Base-by-base conservation (phyloP, 2,797 vertebrate species). In the Gadopsis bispinosus region DNA sequence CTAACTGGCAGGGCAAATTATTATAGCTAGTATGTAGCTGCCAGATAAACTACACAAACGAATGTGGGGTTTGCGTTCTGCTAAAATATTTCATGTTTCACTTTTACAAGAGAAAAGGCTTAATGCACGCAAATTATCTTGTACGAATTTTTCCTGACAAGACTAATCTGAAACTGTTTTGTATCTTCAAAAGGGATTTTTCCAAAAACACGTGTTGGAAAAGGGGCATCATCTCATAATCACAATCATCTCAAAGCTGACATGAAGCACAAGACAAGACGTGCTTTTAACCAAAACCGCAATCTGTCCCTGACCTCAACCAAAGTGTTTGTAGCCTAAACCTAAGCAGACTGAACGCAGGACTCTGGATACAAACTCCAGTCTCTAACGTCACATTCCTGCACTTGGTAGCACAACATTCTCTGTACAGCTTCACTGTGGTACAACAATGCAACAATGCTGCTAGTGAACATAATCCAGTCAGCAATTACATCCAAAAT, bases 21-120 rank as follows among this genome's bases (percentile, higher is more conserved):
- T 68, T 75, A 35, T 17, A 6, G 20, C 6, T 8, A 77, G 67
- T 10, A 26, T 66, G 26, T 20, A 5, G 53, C 47, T 39, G 58
- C 77, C 5, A 31, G 56, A 74, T 35, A 69, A 69, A 29, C 50
- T 37, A 31, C 54, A 62, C 14, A 74, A 80, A 78, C 19, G 48
- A 48, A 39, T 63, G 35, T n/a, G n/a, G 20, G 3, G 0, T 45
- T 77, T 16, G 31, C 45, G 19, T 67, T 80, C n/a, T 48, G 29
- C 45, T 55, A 14, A n/a, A 73, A 16, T 5, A n/a, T 76, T 71
- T 69, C 0, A 58, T 65, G n/a, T 39, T 70, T 65, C 10, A 55
- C 4, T 64, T 72, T 60, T 33, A 39, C 0, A 4, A 50, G 29
- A 50, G 17, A 71, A 69, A 78, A 64, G 33, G 31, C 5, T 54